These are phyloP conservation scores for Heliornis fulica DNA, from an alignment of 2,113 vertebrate species.

Conservation along the genomic window DNA sequence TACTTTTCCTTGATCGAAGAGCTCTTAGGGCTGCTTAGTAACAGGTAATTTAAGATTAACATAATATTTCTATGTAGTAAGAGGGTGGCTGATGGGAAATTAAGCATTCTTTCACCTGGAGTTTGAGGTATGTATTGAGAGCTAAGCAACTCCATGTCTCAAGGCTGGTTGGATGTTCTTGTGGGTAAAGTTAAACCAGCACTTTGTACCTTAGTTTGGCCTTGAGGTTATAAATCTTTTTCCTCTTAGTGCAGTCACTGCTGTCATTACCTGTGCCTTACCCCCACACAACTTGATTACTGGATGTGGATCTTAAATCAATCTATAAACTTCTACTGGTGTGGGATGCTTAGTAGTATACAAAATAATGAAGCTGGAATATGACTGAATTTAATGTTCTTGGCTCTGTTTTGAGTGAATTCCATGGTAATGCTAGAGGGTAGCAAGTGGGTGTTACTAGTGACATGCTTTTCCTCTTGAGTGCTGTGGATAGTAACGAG, in stretches of 20 bases:
- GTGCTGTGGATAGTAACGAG: neutral
- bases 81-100: neutral
- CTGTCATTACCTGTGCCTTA: neutral
- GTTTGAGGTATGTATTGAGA: neutral
- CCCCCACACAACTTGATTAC: neutral
- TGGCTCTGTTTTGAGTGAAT: neutral
- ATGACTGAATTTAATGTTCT: neutral
- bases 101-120: neutral
- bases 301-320: conserved; percentile 12
- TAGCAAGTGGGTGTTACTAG: neutral
- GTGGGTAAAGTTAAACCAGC: neutral
- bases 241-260: neutral
- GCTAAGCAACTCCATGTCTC: neutral
- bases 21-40: neutral
- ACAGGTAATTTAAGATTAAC: neutral
- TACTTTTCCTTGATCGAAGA: neutral
- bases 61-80: neutral
- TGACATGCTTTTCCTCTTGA: neutral
- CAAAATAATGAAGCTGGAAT: neutral
- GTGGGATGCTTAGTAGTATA: neutral
- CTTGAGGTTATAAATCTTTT: neutral
- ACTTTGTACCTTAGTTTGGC: neutral
- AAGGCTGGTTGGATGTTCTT: neutral
- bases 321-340: neutral
- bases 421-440: neutral